phyloP scores from a whole-genome alignment of 2,797 vertebrate species.

The Miichthys miiuy region DNA sequence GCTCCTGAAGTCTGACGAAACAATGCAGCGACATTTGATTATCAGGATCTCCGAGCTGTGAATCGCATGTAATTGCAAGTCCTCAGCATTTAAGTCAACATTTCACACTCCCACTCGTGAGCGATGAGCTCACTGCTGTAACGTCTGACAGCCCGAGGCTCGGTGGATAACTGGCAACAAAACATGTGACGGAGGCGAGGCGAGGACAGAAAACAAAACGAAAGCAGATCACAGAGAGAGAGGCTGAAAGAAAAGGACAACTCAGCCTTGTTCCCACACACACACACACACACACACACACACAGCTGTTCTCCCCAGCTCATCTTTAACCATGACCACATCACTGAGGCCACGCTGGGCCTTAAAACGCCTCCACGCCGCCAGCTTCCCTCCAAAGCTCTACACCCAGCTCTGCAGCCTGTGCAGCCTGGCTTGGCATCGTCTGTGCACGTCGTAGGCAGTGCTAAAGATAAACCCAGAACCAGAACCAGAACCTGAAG shows the following conservation, averaged over 20 bases:
- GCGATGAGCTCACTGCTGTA: background rate
- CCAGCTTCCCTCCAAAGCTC: constrained; percentile 4
- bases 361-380: constrained; percentile 15
- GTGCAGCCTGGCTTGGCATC: constrained; percentile 34
- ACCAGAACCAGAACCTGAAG: constrained; percentile 29
- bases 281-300: constrained; percentile 6
- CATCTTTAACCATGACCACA: constrained; percentile 60
- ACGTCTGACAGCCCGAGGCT: background rate
- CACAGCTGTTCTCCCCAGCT: constrained; percentile 48
- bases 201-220: constrained; percentile 23
- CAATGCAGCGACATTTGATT: background rate
- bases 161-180: background rate
- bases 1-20: background rate
- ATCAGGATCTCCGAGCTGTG: background rate
- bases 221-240: constrained; percentile 34
- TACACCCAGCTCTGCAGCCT: constrained; percentile 21
- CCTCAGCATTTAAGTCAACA: background rate
- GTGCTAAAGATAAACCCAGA: constrained; percentile 47
- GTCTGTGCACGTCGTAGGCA: constrained; percentile 25
- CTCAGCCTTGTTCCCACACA: constrained; percentile 65
- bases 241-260: constrained; percentile 51
- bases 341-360: constrained; percentile 42
- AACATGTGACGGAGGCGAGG: background rate
- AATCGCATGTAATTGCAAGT: background rate
- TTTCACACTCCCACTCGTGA: background rate